A percentile compares a stretch with the other conserved stretches of the same genome.
phyloP scores from a whole-genome alignment of 2,797 vertebrate genomes.

The Semaprochilodus insignis region DNA sequence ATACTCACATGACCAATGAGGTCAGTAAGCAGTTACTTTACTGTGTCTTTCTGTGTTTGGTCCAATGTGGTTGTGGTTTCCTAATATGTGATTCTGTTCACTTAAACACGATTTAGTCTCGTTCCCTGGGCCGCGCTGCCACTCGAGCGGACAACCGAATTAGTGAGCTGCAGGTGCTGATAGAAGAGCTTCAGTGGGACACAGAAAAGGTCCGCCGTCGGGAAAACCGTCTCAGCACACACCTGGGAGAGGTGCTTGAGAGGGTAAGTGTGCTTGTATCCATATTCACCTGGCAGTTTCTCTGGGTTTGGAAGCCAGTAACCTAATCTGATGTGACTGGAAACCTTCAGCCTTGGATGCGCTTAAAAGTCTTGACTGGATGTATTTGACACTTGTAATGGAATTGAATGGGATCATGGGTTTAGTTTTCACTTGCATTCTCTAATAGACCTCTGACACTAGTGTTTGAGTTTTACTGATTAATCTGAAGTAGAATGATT shows the following conservation, averaged over 20 bases:
- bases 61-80: background rate
- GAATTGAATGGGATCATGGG: no score
- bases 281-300: background rate
- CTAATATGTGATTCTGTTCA: background rate
- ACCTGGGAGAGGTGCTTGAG: constrained; percentile 92
- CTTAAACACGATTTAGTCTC: constrained; percentile 74
- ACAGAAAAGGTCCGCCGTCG: constrained; percentile 96
- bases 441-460: no score
- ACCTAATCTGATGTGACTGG: no score
- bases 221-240: constrained; percentile 92
- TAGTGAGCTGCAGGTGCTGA: constrained; percentile 90
- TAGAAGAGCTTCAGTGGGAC: constrained; percentile 98
- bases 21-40: constrained; percentile 64
- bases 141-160: constrained; percentile 92
- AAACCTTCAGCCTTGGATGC: no score
- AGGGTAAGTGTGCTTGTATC: constrained; percentile 76
- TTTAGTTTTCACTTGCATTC: no score
- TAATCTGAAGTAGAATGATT: no score
- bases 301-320: background rate
- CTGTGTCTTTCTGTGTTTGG: background rate
- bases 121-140: constrained; percentile 85
- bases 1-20: constrained; percentile 94
- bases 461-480: no score
- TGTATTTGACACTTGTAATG: no score
- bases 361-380: no score